Evolutionary conservation across 2,797 vertebrate species (phyloP), one percentile per base, ranked within the genome.

Genomic region (Sardinella longiceps): DNA sequence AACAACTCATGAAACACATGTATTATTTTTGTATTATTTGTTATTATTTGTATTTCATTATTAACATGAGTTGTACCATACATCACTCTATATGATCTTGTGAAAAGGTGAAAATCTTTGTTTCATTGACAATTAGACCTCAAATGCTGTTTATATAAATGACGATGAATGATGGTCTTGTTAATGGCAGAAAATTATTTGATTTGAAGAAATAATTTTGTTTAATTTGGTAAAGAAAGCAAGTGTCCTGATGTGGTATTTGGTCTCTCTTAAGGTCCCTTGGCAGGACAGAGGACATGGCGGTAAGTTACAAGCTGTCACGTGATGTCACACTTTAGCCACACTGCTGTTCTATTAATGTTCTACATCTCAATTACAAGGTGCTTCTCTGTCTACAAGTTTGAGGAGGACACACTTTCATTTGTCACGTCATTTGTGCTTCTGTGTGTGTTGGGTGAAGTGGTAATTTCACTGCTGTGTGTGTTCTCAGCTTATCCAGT

Each of bases 201-300:
- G 37, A 4, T 77, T 6, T 70, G 30, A 30, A 30, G 25, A 70
- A 33, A 70, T 70, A 33, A n/a, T n/a, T 66, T 33, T 37, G 63
- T 33, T 33, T 30, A 33, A 33, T 33, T 2, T 70, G 14, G 14
- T 15, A 5, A 4, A 70, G 12, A 33, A 70, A 70, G 28, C 25
- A 3, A 70, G 33, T 70, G 63, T 15, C 12, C 14, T 39, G 6
- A 20, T 39, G 28, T 88, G 39, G 77, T 85, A 74, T n/a, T 56
- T 82, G 51, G 14, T 70, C 88, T 33, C 84, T 37, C 48, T 90
- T 30, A 89, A 99, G 98, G 90, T 94, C 96, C 89, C 94, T 98
- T 82, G 97, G 97, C 84, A 95, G 96, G 88, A 95, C 93, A 0
- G 98, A 99, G 90, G 97, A 99, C n/a, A 91, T 95, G 87, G 97